Conservation (phyloP, 2,888 invertebrate genomes). For the Bugulina stolonifera region DNA sequence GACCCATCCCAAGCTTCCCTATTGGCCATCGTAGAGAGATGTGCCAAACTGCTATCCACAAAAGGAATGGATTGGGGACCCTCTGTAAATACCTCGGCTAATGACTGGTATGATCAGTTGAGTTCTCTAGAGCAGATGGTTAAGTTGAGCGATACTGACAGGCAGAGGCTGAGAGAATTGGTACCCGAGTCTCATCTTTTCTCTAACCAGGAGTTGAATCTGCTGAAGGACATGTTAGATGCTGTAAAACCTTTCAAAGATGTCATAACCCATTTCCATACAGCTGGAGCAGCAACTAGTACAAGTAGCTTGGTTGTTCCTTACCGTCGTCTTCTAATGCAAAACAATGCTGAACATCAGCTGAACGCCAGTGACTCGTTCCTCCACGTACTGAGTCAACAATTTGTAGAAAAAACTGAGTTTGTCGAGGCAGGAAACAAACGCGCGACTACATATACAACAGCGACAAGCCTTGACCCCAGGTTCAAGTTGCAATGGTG, state of each 20-base stretch:
- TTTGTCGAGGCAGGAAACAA: constrained; percentile 1
- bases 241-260: background rate
- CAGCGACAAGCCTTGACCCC: constrained; percentile 4
- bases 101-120: background rate
- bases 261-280: background rate
- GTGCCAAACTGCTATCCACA: background rate
- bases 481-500: constrained; percentile 8
- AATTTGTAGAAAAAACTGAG: background rate
- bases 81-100: too few species aligned
- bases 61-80: background rate
- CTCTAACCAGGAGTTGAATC: background rate
- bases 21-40: background rate
- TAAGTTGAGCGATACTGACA: background rate
- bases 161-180: background rate
- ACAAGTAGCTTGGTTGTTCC: constrained; percentile 18
- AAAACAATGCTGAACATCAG: background rate
- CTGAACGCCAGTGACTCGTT: background rate
- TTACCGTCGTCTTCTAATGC: constrained; percentile 5
- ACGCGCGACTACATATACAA: background rate
- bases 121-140: background rate
- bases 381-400: background rate
- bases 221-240: background rate
- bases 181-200: background rate
- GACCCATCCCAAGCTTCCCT: background rate
- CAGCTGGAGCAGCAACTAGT: background rate